Evolutionary conservation across 2,888 invertebrate genomes (phyloP).

Genomic region (Hyppa rectilinea): DNA sequence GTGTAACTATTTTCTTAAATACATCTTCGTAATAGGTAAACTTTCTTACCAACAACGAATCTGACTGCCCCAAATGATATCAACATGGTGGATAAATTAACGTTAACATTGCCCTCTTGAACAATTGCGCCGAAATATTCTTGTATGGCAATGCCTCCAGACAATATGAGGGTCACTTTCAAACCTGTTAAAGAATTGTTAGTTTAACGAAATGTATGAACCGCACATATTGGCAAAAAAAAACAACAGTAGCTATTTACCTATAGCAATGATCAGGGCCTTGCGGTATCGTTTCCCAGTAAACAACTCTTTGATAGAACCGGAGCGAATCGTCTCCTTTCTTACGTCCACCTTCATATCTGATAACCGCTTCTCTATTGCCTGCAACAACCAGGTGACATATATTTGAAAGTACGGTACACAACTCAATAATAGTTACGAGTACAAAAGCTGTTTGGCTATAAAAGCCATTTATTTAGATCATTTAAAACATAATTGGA

Average conservation of each 20-base stretch:
- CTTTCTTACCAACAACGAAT: conserved; percentile 65
- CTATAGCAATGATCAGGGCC: conserved; percentile 80
- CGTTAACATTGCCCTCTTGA: conserved; percentile 74
- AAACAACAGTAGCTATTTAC: conserved; percentile 66
- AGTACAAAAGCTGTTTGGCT: neutral
- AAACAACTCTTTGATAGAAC: conserved; percentile 85
- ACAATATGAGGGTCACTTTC: conserved; percentile 78
- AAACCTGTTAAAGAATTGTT: conserved; percentile 71
- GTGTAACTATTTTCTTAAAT: neutral
- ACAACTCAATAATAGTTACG: too few relatives aligned
- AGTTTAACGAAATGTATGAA: neutral
- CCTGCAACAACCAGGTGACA: conserved; percentile 66
- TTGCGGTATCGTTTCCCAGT: conserved; percentile 86
- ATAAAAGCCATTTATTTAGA: too few relatives aligned
- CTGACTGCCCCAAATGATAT: conserved; percentile 80
- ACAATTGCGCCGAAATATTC: conserved; percentile 81
- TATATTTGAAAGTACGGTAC: neutral
- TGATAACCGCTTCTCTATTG: conserved; percentile 75
- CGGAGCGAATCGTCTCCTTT: conserved; percentile 85
- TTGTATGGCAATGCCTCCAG: conserved; percentile 78
- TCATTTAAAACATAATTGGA: too few relatives aligned
- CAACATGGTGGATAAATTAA: conserved; percentile 73
- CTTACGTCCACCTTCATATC: conserved; percentile 81
- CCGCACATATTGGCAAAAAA: too few relatives aligned
- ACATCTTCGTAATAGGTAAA: neutral